These are phyloP conservation scores for Lasioglossum morio DNA, from an alignment of 2,888 invertebrate genomes.

Conservation along the genomic window DNA sequence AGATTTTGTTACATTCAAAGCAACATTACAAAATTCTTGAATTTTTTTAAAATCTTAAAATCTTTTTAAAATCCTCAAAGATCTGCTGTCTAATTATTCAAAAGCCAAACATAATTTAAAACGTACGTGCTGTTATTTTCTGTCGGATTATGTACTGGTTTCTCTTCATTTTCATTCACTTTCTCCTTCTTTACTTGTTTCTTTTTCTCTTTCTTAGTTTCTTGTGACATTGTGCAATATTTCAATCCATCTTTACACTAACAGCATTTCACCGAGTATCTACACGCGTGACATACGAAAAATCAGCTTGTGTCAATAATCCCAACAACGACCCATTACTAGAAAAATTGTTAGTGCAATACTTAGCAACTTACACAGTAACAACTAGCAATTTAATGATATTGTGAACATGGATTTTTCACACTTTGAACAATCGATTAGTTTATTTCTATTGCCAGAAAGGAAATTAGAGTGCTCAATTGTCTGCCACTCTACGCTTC, in stretches of 20 bases:
- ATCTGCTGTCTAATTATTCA: too few species aligned
- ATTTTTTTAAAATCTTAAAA: too few species aligned
- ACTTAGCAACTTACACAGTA: too few species aligned
- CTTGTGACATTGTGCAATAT: conserved; percentile 73
- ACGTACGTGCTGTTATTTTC: conserved; percentile 50
- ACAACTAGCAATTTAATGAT: too few species aligned
- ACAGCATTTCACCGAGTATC: neutral
- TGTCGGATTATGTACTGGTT: conserved; percentile 33
- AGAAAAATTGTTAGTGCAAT: neutral
- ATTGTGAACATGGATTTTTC: neutral
- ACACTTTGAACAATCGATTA: neutral
- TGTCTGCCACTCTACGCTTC: too few species aligned
- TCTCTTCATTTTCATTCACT: conserved; percentile 47
- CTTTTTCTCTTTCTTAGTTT: conserved; percentile 63
- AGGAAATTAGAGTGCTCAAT: neutral
- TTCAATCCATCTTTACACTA: neutral
- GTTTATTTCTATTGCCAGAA: neutral
- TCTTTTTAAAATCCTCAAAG: too few species aligned
- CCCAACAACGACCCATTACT: neutral
- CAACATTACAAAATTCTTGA: too few species aligned
- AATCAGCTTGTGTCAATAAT: neutral
- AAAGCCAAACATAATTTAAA: neutral
- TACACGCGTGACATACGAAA: neutral
- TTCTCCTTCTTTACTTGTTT: conserved; percentile 60
- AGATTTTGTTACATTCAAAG: too few species aligned